A percentile compares a stretch with the other conserved stretches of the same genome.
phyloP scores from a whole-genome alignment of 2,797 vertebrate genomes.

The Pseudochirops cupreus region DNA sequence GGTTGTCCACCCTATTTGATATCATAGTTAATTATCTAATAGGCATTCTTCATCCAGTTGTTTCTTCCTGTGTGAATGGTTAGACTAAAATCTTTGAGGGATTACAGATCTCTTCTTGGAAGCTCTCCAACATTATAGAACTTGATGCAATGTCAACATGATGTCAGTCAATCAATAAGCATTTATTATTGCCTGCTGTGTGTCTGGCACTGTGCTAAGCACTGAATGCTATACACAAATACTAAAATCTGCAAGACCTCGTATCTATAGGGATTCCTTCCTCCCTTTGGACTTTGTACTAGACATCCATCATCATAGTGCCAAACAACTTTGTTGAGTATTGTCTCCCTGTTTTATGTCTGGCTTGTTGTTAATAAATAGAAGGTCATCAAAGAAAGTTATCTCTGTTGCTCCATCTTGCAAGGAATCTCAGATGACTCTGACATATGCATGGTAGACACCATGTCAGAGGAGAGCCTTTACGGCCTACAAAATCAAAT shows the following conservation, averaged over 20 bases:
- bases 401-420: not conserved
- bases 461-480: not conserved
- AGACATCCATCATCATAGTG: not conserved
- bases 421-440: not conserved
- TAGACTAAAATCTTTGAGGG: not conserved
- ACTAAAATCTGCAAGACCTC: not conserved
- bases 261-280: not conserved
- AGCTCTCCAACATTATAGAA: not conserved
- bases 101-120: not conserved
- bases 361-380: not conserved
- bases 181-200: not conserved
- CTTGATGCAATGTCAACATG: not conserved
- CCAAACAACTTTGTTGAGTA: not conserved
- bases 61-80: not conserved
- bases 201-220: not conserved
- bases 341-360: not conserved
- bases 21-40: not conserved
- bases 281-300: not conserved
- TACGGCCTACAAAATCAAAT: not conserved
- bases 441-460: not conserved
- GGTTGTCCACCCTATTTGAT: not conserved
- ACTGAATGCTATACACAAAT: not conserved
- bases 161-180: not conserved
- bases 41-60: not conserved
- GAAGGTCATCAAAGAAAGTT: not conserved